These are phyloP conservation scores for Sander lucioperca DNA, from an alignment of 2,113 vertebrate species.

Conservation along the genomic window DNA sequence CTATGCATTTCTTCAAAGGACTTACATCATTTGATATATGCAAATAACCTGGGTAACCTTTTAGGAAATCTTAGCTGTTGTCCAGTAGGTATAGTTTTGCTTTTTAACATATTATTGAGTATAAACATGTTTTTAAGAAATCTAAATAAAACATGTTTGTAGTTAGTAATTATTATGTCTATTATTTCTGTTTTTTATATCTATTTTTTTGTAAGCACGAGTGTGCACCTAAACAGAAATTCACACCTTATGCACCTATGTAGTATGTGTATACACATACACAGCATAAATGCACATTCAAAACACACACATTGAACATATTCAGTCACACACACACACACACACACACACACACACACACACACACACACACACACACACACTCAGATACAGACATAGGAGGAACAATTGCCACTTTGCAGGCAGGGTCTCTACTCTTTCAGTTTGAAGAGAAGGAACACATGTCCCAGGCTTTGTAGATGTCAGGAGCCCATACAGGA, in stretches of 20 bases:
- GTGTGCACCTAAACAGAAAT: too few species aligned
- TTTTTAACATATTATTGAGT: not conserved
- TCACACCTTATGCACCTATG: too few species aligned
- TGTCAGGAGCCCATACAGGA: slow-evolving; percentile 84
- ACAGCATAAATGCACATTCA: too few species aligned
- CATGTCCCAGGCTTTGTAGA: slow-evolving; percentile 88
- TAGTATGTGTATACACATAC: too few species aligned
- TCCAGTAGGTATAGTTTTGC: not conserved
- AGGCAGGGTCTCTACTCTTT: slow-evolving; percentile 57
- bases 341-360: slow-evolving; percentile 17
- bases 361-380: slow-evolving; percentile 11
- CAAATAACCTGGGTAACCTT: not conserved
- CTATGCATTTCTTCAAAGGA: slow-evolving; percentile 22
- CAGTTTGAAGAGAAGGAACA: slow-evolving; percentile 82
- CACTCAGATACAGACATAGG: slow-evolving; percentile 47
- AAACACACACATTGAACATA: too few species aligned
- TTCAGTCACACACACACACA: not conserved
- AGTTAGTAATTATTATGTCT: not conserved
- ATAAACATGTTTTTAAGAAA: not conserved
- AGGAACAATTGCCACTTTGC: slow-evolving; percentile 61
- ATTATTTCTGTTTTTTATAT: too few species aligned
- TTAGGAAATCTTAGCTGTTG: not conserved
- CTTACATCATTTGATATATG: not conserved
- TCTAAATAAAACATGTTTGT: not conserved
- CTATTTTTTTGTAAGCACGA: too few species aligned